These are phyloP conservation scores for Napeogenes sylphis DNA, from an alignment of 2,888 invertebrate species.

Conservation along the genomic window DNA sequence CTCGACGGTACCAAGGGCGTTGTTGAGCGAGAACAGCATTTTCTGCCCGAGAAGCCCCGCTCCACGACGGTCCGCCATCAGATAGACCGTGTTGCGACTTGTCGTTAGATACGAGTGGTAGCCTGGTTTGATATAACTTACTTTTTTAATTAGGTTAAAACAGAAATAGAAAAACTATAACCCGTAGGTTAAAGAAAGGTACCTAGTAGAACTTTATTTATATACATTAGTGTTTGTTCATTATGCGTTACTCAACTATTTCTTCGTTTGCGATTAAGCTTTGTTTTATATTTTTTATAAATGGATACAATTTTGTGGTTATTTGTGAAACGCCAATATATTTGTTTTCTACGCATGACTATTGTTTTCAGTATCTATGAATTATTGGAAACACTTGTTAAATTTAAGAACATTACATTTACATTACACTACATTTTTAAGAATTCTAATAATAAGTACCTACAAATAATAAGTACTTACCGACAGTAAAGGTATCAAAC, in stretches of 20 bases:
- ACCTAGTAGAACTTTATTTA: no score
- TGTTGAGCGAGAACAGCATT: slow-evolving; percentile 86
- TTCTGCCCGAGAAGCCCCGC: slow-evolving; percentile 88
- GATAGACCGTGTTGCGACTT: slow-evolving; percentile 85
- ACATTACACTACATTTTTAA: no score
- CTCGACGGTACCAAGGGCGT: slow-evolving; percentile 89
- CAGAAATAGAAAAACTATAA: no score
- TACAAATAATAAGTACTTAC: slow-evolving; percentile 44
- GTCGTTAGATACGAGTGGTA: slow-evolving; percentile 85
- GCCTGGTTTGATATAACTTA: slow-evolving; percentile 52
- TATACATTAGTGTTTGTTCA: no score
- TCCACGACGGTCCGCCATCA: slow-evolving; percentile 91
- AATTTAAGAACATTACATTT: no score
- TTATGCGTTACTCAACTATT: no score
- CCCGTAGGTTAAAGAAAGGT: no score
- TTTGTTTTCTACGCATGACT: no score
- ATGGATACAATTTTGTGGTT: no score
- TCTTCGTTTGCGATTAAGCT: no score
- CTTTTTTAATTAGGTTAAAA: neutral
- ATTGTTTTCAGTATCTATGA: neutral
- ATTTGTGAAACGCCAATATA: no score
- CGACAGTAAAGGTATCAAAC: slow-evolving; percentile 80
- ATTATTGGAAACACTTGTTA: neutral
- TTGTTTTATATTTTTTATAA: no score
- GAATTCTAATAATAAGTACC: neutral